Base-by-base conservation (phyloP, 2,888 invertebrate species). In the Parnassius orleans region DNA sequence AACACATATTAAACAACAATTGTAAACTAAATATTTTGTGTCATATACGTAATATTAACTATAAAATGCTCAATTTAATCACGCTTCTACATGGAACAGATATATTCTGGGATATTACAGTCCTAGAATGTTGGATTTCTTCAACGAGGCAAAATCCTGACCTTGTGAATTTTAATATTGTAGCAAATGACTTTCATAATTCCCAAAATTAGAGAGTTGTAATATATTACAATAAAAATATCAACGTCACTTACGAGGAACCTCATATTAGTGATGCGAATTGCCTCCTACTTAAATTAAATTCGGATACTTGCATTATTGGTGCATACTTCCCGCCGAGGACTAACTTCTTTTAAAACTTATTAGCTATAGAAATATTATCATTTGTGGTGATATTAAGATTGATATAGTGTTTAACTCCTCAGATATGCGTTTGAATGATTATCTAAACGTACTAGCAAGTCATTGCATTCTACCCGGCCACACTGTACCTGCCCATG, bases 201-300 rank as follows among this genome's bases (percentile, higher is more conserved):
- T 65, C 68, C 0, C 69, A 70, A 61, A 70, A 69, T 10, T 66
- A 71, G 55, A 70, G 71, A 1, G 69, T 71, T 9, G 68, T 71
- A 0, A 58, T 69, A n/a, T 71, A 67, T 15, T 66, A 61, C n/a
- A 66, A 65, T 10, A 64, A 64, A 24, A 11, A 59, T 9, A 43
- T 67, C 0, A 52, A 58, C 12, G 51, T 66, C 1, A 14, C 14
- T 0, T 19, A 41, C 14, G 65, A 68, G 42, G 69, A 69, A 53
- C 65, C 66, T 3, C 24, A 24, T 14, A n/a, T 68, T 0, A 24
- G 51, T 48, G 58, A 58, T 11, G 58, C 63, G 1, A 63, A 63
- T 44, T 63, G 63, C 33, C 54, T 58, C 5, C 10, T 65, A 24
- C 10, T 64, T 42, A 61, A 63, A 53, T 11, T 63, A 5, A 64